These are phyloP conservation scores for Dolichopus griseipennis DNA, from an alignment of 2,888 invertebrate genomes.

Conservation along the genomic window DNA sequence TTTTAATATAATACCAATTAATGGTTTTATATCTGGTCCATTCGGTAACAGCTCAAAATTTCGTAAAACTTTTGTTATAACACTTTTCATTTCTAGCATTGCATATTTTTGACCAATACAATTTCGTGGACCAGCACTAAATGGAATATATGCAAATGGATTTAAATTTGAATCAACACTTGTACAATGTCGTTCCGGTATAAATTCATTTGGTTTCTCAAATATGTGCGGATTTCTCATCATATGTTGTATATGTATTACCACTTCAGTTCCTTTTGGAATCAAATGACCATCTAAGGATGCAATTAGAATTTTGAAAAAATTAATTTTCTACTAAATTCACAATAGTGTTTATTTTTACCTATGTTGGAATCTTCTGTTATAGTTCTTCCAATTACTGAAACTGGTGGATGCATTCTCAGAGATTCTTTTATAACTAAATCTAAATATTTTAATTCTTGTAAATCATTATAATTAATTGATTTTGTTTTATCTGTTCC, in stretches of 20 bases:
- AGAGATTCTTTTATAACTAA: slow-evolving; percentile 58
- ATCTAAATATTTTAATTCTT: slow-evolving; percentile 45
- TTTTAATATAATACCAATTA: slow-evolving; percentile 31
- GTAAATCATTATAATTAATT: slow-evolving; percentile 27
- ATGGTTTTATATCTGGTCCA: slow-evolving; percentile 28
- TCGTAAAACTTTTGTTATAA: slow-evolving; percentile 31
- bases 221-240: slow-evolving; percentile 31
- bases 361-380: slow-evolving; percentile 48
- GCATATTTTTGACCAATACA: slow-evolving; percentile 41
- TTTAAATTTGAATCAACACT: slow-evolving; percentile 41
- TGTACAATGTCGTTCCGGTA: slow-evolving; percentile 35
- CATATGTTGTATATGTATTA: slow-evolving; percentile 34
- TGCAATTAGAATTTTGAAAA: slow-evolving; percentile 26
- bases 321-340: not conserved
- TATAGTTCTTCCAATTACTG: slow-evolving; percentile 49
- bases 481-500: slow-evolving; percentile 27
- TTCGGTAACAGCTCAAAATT: slow-evolving; percentile 33
- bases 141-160: slow-evolving; percentile 34
- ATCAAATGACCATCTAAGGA: slow-evolving; percentile 28
- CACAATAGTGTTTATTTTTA: slow-evolving; percentile 30
- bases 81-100: slow-evolving; percentile 37
- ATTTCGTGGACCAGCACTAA: slow-evolving; percentile 47
- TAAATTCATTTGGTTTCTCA: slow-evolving; percentile 31
- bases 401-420: slow-evolving; percentile 56
- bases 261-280: slow-evolving; percentile 33